Evolutionary conservation across 2,113 vertebrate genomes (phyloP).

Genomic region (Hippocampus abdominalis): DNA sequence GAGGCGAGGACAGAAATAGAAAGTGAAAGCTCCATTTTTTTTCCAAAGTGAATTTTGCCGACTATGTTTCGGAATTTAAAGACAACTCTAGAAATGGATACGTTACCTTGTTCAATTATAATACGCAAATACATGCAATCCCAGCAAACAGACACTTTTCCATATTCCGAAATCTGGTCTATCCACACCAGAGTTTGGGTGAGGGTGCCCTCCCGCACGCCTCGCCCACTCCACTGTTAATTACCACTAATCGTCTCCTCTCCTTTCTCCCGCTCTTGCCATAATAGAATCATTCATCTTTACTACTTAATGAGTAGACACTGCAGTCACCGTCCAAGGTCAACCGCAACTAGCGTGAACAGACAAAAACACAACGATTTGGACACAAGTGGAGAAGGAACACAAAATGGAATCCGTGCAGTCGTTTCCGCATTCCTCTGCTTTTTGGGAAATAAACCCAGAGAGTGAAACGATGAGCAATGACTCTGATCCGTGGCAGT

Average conservation of each 20-base stretch:
- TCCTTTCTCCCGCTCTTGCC: conserved; percentile 52
- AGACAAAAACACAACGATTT: conserved; percentile 39
- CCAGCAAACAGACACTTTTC: conserved; percentile 1
- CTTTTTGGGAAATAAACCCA: conserved; percentile 32
- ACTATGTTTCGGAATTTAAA: neutral
- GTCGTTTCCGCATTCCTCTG: conserved; percentile 42
- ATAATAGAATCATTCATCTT: conserved; percentile 77
- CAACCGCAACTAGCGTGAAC: conserved; percentile 49
- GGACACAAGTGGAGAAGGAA: conserved; percentile 29
- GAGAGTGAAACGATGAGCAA: conserved; percentile 33
- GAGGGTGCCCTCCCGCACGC: conserved; percentile 62
- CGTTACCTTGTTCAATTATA: neutral
- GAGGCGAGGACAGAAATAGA: neutral
- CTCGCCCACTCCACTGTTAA: conserved; percentile 67
- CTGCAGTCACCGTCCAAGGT: conserved; percentile 70
- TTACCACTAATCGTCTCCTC: conserved; percentile 74
- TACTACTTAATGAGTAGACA: conserved; percentile 74
- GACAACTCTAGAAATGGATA: neutral
- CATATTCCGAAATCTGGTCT: conserved; percentile 25
- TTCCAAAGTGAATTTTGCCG: neutral
- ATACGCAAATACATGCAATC: neutral
- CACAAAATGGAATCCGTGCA: conserved; percentile 18
- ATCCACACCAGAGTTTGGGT: conserved; percentile 42
- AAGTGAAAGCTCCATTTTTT: neutral
- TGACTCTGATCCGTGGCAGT: conserved; percentile 37